Conservation (phyloP, 2,888 invertebrate species). For the Nycteola revayana region DNA sequence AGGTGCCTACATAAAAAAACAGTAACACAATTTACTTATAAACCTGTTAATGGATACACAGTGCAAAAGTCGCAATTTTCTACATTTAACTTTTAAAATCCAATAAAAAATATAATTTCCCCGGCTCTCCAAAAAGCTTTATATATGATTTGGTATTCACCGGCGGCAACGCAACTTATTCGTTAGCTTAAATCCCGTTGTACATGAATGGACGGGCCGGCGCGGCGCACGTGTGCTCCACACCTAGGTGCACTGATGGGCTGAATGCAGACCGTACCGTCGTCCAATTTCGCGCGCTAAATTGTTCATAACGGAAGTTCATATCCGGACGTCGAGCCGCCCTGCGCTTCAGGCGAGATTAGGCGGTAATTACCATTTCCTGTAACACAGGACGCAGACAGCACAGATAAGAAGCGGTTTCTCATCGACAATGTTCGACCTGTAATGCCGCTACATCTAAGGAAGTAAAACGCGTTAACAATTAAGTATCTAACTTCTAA, state of each 20-base stretch:
- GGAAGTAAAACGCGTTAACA: constrained; percentile 51
- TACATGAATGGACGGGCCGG: constrained; percentile 51
- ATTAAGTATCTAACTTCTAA: constrained; percentile 34
- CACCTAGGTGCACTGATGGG: constrained; percentile 52
- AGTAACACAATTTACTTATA: too few species aligned
- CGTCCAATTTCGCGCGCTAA: constrained; percentile 86
- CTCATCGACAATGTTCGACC: constrained; percentile 44
- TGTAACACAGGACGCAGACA: constrained; percentile 73
- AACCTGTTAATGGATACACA: too few species aligned
- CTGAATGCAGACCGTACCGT: constrained; percentile 69
- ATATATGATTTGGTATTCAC: constrained; percentile 60
- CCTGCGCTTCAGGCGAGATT: constrained; percentile 80
- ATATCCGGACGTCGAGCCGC: constrained; percentile 87
- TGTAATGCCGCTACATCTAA: constrained; percentile 20
- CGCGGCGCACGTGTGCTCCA: constrained; percentile 53
- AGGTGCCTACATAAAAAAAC: too few species aligned
- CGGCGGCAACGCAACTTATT: constrained; percentile 49
- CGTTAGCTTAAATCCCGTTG: constrained; percentile 46
- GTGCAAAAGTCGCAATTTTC: constrained; percentile 23
- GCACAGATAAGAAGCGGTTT: constrained; percentile 56
- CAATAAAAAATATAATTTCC: constrained; percentile 62
- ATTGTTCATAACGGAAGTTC: constrained; percentile 94
- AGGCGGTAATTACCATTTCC: constrained; percentile 84
- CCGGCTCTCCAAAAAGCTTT: constrained; percentile 53
- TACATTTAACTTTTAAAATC: constrained; percentile 45